These are phyloP conservation scores for Napeogenes sylphis DNA, from an alignment of 2,888 invertebrate species.

Conservation along the genomic window DNA sequence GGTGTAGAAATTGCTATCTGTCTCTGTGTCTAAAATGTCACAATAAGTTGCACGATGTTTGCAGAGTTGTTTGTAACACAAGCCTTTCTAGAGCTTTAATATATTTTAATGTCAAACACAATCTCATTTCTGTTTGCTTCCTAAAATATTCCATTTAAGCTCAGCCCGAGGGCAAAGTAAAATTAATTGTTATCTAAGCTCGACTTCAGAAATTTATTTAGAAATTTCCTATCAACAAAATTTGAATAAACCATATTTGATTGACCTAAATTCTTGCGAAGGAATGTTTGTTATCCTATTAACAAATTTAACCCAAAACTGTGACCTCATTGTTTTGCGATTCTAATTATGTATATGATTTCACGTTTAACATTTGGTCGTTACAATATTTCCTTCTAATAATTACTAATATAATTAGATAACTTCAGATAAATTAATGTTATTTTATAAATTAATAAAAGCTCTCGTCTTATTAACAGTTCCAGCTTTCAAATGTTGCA, in stretches of 20 bases:
- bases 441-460: too few relatives aligned
- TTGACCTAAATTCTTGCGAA: too few relatives aligned
- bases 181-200: neutral
- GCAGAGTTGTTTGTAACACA: conserved; percentile 9
- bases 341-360: too few relatives aligned
- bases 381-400: too few relatives aligned
- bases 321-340: too few relatives aligned
- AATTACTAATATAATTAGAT: too few relatives aligned
- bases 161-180: neutral
- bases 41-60: conserved; percentile 11
- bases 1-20: conserved; percentile 24
- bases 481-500: too few relatives aligned
- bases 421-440: too few relatives aligned
- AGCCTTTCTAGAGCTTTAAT: neutral
- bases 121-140: conserved; percentile 2
- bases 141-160: neutral
- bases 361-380: too few relatives aligned
- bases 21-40: conserved; percentile 13
- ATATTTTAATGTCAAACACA: neutral
- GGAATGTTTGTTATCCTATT: too few relatives aligned
- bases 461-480: too few relatives aligned
- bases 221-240: neutral
- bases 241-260: neutral
- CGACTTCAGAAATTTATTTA: neutral
- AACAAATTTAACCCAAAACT: too few relatives aligned